These are phyloP conservation scores for Urocolius indicus DNA, from an alignment of 2,113 vertebrate genomes.

Conservation along the genomic window DNA sequence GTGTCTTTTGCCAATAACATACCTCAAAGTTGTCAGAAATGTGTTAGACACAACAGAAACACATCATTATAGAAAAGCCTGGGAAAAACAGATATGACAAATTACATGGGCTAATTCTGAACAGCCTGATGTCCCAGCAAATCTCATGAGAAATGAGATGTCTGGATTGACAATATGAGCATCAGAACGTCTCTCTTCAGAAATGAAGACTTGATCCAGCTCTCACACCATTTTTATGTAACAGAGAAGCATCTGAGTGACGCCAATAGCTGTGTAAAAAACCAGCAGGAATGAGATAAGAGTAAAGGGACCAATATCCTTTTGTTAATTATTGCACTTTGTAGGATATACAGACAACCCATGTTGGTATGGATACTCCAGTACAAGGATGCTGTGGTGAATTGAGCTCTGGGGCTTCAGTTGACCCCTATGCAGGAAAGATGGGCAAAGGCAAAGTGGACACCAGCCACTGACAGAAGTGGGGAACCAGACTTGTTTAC, in stretches of 20 bases:
- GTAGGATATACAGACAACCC: not conserved
- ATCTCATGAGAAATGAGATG: not conserved
- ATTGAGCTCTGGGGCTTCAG: not conserved
- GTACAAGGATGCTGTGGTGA: rapidly evolving
- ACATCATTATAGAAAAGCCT: slow-evolving; percentile 31
- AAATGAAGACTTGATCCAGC: not conserved
- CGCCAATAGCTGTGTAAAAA: not conserved
- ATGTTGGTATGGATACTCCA: not conserved
- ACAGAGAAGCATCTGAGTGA: not conserved
- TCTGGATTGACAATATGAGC: not conserved
- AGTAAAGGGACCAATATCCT: not conserved
- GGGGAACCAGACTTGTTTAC: not conserved
- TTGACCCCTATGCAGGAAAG: not conserved
- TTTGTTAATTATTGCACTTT: not conserved
- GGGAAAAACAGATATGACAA: slow-evolving; percentile 50
- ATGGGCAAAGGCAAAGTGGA: not conserved
- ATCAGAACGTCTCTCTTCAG: slow-evolving; percentile 22
- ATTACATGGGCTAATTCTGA: slow-evolving; percentile 17
- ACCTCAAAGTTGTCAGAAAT: slow-evolving; percentile 5
- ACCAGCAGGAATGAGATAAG: not conserved
- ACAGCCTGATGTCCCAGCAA: not conserved
- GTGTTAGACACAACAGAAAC: not conserved
- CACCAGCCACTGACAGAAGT: rapidly evolving
- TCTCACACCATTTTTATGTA: not conserved
- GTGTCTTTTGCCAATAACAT: slow-evolving; percentile 30